These are phyloP conservation scores for Iguana delicatissima DNA, from an alignment of 2,797 vertebrate species.

Conservation along the genomic window DNA sequence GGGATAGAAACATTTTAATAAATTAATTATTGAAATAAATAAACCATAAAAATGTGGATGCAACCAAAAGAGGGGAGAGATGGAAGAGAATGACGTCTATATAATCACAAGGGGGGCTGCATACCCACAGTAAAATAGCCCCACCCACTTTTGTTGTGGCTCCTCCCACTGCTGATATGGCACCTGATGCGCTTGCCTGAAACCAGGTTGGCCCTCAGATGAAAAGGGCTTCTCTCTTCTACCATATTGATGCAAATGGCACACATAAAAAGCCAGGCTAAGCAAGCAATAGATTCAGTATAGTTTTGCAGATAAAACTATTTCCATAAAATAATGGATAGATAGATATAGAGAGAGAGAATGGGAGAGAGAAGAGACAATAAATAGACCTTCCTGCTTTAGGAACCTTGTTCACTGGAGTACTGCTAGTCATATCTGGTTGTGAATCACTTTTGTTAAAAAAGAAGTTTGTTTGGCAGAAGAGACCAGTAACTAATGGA, in stretches of 20 bases:
- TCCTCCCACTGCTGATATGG: neutral
- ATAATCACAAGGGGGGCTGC: neutral
- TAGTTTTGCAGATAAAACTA: conserved; percentile 39
- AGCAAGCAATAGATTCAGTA: conserved; percentile 37
- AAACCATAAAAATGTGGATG: too few relatives aligned
- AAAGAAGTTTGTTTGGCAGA: conserved; percentile 69
- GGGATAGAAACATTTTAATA: too few relatives aligned
- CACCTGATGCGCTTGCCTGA: neutral
- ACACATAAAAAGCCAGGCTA: neutral
- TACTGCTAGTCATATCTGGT: conserved; percentile 57
- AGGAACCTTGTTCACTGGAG: conserved; percentile 59
- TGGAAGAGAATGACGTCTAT: neutral
- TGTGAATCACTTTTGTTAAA: conserved; percentile 57
- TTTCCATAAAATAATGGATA: neutral
- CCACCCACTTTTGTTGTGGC: neutral
- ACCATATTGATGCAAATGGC: conserved; percentile 25
- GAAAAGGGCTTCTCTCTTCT: conserved; percentile 8
- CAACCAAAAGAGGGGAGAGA: too few relatives aligned
- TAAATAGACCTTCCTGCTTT: conserved; percentile 1
- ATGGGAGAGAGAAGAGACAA: neutral
- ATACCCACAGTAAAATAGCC: neutral
- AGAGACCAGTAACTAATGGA: conserved; percentile 69
- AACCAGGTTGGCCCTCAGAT: neutral
- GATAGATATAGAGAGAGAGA: too few relatives aligned
- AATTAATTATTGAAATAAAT: too few relatives aligned